Evolutionary conservation across 1,140 invertebrate species (phyloP).

Genomic region (Homalodisca vitripennis): DNA sequence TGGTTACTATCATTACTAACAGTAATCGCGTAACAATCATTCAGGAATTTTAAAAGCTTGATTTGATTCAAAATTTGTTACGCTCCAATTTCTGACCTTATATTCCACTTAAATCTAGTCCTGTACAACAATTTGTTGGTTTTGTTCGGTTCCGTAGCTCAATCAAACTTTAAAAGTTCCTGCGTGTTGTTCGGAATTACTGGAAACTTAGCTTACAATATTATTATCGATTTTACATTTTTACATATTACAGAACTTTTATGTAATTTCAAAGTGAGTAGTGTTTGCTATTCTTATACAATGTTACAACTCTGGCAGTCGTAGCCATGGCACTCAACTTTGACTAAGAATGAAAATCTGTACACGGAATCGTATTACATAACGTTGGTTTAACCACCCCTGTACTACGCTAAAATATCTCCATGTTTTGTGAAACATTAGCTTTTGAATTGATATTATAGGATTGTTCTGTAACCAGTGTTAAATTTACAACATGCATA

Average conservation of each 20-base stretch:
- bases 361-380: background rate
- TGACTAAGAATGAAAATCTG: background rate
- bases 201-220: conserved; percentile 4
- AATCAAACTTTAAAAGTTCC: conserved; percentile 4
- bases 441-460: too few species aligned
- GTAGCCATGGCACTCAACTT: too few species aligned
- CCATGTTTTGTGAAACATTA: background rate
- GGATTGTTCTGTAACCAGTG: too few species aligned
- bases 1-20: background rate
- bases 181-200: background rate
- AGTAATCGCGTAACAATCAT: background rate
- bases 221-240: conserved; percentile 21
- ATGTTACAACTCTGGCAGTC: background rate
- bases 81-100: background rate
- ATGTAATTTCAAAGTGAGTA: background rate
- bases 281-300: background rate
- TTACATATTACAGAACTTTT: conserved; percentile 5
- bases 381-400: background rate
- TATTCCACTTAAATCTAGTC: background rate
- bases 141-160: background rate
- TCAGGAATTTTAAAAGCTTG: background rate
- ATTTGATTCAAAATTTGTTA: background rate
- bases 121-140: background rate
- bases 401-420: background rate
- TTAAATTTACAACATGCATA: too few species aligned